A percentile compares a stretch with the other conserved stretches of the same genome.
Conservation (phyloP, 1,140 invertebrate genomes). For the Heliconius melpomene region DNA sequence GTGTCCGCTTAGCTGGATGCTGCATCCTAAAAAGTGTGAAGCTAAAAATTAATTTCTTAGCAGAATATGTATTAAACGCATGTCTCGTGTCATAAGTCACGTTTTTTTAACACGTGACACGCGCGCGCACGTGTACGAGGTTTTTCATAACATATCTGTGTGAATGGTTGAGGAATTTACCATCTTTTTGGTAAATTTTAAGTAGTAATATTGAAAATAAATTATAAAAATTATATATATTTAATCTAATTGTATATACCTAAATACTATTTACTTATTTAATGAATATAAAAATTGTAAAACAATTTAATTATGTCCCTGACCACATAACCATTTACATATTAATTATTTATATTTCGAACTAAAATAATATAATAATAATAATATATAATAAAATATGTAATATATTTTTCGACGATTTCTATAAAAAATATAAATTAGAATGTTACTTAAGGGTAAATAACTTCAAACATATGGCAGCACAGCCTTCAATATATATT, state of each 20-base stretch:
- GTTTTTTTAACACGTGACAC: slow-evolving; percentile 17
- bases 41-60: not conserved
- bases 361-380: no score
- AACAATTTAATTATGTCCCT: no score
- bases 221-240: no score
- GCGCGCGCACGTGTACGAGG: not conserved
- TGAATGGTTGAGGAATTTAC: not conserved
- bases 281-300: no score
- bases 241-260: not conserved
- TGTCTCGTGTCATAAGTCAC: slow-evolving; percentile 13
- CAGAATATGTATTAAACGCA: not conserved
- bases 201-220: no score
- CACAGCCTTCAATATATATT: not conserved
- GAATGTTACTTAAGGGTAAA: not conserved
- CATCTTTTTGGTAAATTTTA: not conserved
- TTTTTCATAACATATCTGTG: slow-evolving; percentile 14
- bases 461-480: not conserved
- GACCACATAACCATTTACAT: not conserved
- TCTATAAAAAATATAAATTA: no score
- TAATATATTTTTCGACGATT: no score
- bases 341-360: not conserved
- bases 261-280: not conserved
- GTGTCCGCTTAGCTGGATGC: no score
- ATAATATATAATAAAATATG: no score
- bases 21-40: no score